Evolutionary conservation across 2,888 invertebrate species (phyloP), one percentile per base, ranked within the genome.

Genomic region (Acleris laterana): DNA sequence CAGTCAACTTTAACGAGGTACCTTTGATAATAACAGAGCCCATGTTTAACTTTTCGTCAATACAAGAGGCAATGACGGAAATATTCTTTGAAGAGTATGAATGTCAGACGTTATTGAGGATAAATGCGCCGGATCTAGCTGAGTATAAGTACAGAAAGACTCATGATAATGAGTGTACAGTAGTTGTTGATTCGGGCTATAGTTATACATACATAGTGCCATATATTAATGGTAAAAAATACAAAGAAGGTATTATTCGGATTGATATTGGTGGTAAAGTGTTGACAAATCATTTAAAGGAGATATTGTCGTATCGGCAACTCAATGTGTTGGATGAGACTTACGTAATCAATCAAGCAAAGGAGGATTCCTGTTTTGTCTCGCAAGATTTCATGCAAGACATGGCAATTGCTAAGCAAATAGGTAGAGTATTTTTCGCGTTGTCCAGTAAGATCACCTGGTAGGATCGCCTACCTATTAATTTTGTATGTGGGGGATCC

Each of bases 291-390:
- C 98, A 99, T 88, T 92, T 99, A 53, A 99, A 99, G 85, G 99
- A 99, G 87, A 95, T 99, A 17, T 95, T 99, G 73, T 99, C 99
- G 0, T 99, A 99, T 85, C 93, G 96, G 50, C 99, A 99, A 82
- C 89, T 99, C 52, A 98, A 99, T 93, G 99, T 99, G 0, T 98
- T 99, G 98, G 99, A 99, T 83, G 99, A 99, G 87, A 98, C 99
- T 0, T 98, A 97, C 89, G 98, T 99, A 0, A 98, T 99, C 55
- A 99, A 99, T 89, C 99, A 99, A 90, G 97, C 96, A 0, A 99
- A 99, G 86, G 99, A 99, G 88, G 99, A 99, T 83, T 95, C 97
- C 0, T 99, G 99, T 83, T 99, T 96, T 91, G 98, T 99, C 0
- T 96, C 99, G 0, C 93, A 95, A 72, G 94, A 99, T 81, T 98